Base-by-base conservation (phyloP, 2,888 invertebrate species). In the Endotricha flammealis region DNA sequence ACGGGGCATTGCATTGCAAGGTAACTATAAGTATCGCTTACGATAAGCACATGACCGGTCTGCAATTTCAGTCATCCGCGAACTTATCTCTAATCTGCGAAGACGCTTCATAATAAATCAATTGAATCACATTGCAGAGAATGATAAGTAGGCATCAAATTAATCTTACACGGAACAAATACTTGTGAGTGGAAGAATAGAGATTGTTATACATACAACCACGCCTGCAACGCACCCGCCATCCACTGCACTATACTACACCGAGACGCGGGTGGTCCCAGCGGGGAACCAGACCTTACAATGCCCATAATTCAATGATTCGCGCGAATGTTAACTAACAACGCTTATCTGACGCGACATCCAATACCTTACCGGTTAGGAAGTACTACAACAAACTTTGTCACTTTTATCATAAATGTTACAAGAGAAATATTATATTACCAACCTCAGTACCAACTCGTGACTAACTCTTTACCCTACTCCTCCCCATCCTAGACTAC, bases 221-320 rank as follows among this genome's bases (percentile, higher is more conserved):
- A 43, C 39, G 42, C 42, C 43, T 38, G 45, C 37, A 22, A 23
- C 48, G 44, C 42, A 41, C 33, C 46, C 48, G 53, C 47, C 42
- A 20, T 28, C 56, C 46, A 57, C 46, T 53, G 49, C 48, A 50
- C 49, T 48, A 42, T 54, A 41, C n/a, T n/a, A n/a, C n/a, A n/a
- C n/a, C n/a, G 47, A 55, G 45, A 57, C 72, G 63, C 81, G 82
- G 82, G 85, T 82, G 85, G 83, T 81, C 83, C 58, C 82, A 79
- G 81, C 81, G 69, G 83, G 83, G 53, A 69, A 57, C 64, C 59
- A 46, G 57, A 65, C 64, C 63, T 59, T 70, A 80, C 77, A 75
- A 73, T 67, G 64, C 55, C 67, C 73, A 83, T 85, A 81, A 81
- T 69, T 85, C 76, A 78, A 68, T 70, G 74, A 78, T 78, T 79